These are phyloP conservation scores for Drosophila melanica DNA, from an alignment of 1,140 invertebrate genomes.

Conservation along the genomic window DNA sequence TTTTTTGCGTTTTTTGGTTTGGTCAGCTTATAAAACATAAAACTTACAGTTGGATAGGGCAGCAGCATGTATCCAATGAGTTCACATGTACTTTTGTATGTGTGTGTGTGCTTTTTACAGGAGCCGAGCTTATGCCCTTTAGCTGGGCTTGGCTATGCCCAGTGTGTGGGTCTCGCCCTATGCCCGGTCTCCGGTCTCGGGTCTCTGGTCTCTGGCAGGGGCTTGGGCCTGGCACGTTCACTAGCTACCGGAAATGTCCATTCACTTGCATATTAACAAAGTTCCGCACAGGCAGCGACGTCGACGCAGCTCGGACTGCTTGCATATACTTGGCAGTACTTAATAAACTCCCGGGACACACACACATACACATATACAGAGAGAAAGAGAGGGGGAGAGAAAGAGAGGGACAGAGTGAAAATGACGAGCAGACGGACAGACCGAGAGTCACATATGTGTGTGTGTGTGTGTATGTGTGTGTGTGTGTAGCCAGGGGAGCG, in stretches of 20 bases:
- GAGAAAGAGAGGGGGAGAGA: neutral
- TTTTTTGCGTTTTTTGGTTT: neutral
- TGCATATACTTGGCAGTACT: constrained; percentile 71
- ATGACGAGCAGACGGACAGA: constrained; percentile 38
- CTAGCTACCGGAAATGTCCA: constrained; percentile 81
- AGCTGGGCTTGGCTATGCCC: constrained; percentile 34
- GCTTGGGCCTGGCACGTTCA: constrained; percentile 62
- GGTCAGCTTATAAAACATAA: neutral
- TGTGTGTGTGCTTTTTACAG: constrained; percentile 24
- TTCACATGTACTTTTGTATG: constrained; percentile 41
- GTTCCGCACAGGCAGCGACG: constrained; percentile 71
- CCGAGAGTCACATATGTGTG: constrained; percentile 12
- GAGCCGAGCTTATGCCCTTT: constrained; percentile 58
- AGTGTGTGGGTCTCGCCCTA: constrained; percentile 27
- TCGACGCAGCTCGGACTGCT: constrained; percentile 34
- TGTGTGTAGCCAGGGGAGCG: constrained; percentile 20
- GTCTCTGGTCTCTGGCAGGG: constrained; percentile 30
- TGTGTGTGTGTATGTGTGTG: neutral
- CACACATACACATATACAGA: too few species aligned
- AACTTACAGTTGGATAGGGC: constrained; percentile 11
- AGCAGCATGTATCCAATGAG: constrained; percentile 49
- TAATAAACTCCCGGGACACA: constrained; percentile 73
- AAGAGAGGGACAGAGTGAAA: constrained; percentile 11
- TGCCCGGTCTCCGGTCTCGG: constrained; percentile 35
- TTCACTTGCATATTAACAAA: constrained; percentile 83